These are phyloP conservation scores for Catharus minimus DNA, from an alignment of 2,113 vertebrate genomes.

Conservation along the genomic window DNA sequence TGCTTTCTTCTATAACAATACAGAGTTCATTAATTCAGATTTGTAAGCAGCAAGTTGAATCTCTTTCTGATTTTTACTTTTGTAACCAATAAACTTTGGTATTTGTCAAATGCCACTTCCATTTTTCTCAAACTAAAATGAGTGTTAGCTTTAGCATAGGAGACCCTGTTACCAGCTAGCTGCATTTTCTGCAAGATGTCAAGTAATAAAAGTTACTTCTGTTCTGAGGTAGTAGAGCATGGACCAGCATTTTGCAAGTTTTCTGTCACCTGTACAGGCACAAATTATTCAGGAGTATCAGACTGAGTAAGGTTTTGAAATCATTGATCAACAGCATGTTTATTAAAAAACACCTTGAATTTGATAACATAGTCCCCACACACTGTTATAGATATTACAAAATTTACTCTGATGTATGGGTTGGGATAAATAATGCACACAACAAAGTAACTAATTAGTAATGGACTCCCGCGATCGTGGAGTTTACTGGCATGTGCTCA, in stretches of 20 bases:
- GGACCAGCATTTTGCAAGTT: not conserved
- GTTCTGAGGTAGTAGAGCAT: not conserved
- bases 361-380: not conserved
- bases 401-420: not conserved
- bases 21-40: not conserved
- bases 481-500: no score
- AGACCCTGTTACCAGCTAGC: not conserved
- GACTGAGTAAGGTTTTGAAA: not conserved
- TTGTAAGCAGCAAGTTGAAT: not conserved
- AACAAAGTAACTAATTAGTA: no score
- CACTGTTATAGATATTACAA: not conserved
- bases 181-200: not conserved
- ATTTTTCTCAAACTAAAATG: not conserved
- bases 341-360: not conserved
- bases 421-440: not conserved
- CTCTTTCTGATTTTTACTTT: not conserved
- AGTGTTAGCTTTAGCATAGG: not conserved
- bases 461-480: no score
- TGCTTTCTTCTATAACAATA: not conserved
- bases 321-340: accelerated
- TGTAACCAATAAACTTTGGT: not conserved
- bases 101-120: not conserved
- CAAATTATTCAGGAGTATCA: not conserved
- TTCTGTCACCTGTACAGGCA: not conserved
- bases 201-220: not conserved